phyloP scores from a whole-genome alignment of 2,888 invertebrate species.

The Epicampocera succincta region DNA sequence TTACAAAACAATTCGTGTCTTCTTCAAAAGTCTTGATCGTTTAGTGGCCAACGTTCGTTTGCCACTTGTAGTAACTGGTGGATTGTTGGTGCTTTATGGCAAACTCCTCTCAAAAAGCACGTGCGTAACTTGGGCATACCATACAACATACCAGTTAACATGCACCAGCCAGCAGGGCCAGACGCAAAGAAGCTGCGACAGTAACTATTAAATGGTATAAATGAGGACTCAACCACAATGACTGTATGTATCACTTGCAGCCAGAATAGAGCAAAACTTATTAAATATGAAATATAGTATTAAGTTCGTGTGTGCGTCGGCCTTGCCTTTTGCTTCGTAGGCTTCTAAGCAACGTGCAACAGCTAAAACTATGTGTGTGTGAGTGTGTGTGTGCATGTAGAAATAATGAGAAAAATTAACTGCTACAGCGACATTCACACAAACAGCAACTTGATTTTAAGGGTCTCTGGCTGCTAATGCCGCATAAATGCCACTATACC shows the following conservation, averaged over 20 bases:
- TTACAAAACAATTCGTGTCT: slow-evolving; percentile 65
- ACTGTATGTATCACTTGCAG: not conserved
- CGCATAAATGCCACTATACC: not conserved
- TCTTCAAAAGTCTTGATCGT: slow-evolving; percentile 35
- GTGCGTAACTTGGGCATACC: slow-evolving; percentile 66
- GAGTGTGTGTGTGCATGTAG: not conserved
- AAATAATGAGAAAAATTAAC: slow-evolving; percentile 44
- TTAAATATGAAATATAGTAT: slow-evolving; percentile 68
- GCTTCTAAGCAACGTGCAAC: slow-evolving; percentile 28
- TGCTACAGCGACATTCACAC: slow-evolving; percentile 55
- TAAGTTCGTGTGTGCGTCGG: slow-evolving; percentile 28
- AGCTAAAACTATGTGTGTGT: slow-evolving; percentile 35
- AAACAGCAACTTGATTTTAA: slow-evolving; percentile 42
- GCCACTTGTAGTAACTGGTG: not conserved
- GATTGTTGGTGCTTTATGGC: not conserved
- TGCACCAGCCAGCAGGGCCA: slow-evolving; percentile 4
- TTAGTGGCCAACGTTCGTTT: slow-evolving; percentile 18
- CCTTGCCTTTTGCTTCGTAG: not conserved
- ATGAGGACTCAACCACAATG: slow-evolving; percentile 2
- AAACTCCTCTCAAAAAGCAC: slow-evolving; percentile 48
- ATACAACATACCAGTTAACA: slow-evolving; percentile 62
- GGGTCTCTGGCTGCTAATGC: slow-evolving; percentile 6
- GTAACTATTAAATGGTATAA: slow-evolving; percentile 30
- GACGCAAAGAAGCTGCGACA: not conserved
- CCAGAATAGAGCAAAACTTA: slow-evolving; percentile 58